Base-by-base conservation (phyloP, 2,888 invertebrate genomes). In the Bembecia ichneumoniformis region DNA sequence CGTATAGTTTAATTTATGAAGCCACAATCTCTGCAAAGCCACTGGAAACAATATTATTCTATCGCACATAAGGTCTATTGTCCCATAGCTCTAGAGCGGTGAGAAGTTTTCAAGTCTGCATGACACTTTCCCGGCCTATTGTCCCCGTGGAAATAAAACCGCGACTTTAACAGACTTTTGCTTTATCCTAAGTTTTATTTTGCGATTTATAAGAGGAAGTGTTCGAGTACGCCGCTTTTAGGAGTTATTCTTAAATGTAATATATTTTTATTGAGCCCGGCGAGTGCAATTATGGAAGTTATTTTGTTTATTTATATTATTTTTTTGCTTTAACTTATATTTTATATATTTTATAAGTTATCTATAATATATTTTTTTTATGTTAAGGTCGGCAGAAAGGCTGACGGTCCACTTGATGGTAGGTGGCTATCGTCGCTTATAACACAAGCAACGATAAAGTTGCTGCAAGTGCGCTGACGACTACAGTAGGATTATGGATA, bases 1-100 rank as follows among this genome's bases (percentile, higher is more conserved):
- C 74, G 71, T 71, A 83, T 80, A 67, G 68, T 77, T 74, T 77
- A 82, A 82, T 82, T 82, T 80, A 75, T 73, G 68, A 59, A 69
- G 64, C 59, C 55, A 60, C 75, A 68, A 68, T 53, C 56, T 58
- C 68, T 60, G 56, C 53, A 58, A 47, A 62, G 55, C 64, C 40
- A 43, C 43, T 35, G n/a, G 46, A 56, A 58, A 56, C 62, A 58
- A 52, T 59, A 55, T 59, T 71, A 62, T 50, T 2, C 35, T 52
- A n/a, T 48, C 3, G 46, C 15, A 11, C 40, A 58, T 71, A 79
- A 64, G 66, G 74, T 55, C 53, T 43, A 67, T 55, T 63, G 56
- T 75, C 47, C 57, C 46, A 51, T 62, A 59, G 43, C 52, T 55
- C 56, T n/a, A 20, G 17, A 47, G 45, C 40, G 51, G 45, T 40